phyloP scores from a whole-genome alignment of 2,113 vertebrate species.

The Elachura formosa region DNA sequence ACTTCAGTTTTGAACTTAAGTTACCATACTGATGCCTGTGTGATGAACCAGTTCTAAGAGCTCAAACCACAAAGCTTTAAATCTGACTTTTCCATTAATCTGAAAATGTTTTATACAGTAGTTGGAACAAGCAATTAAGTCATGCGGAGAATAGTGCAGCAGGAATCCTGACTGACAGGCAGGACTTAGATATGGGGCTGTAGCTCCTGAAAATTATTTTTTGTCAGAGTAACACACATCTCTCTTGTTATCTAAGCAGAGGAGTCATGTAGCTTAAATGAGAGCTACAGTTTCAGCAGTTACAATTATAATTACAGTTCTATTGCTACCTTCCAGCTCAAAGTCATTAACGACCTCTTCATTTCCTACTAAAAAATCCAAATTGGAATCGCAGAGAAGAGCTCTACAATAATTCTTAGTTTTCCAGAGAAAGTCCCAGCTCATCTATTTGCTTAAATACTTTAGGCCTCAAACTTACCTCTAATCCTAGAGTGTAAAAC shows the following conservation, averaged over 20 bases:
- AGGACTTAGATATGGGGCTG: not conserved
- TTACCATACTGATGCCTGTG: not conserved
- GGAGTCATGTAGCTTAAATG: not conserved
- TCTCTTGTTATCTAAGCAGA: not conserved
- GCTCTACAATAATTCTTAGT: not conserved
- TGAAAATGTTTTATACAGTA: not conserved
- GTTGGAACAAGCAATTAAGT: not conserved
- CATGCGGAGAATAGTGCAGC: not conserved
- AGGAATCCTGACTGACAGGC: not conserved
- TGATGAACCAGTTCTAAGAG: not conserved
- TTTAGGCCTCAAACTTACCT: not conserved
- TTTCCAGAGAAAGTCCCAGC: not conserved
- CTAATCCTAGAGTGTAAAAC: not conserved
- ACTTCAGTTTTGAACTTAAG: not conserved
- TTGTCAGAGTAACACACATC: not conserved
- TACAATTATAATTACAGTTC: not conserved
- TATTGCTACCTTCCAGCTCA: not conserved
- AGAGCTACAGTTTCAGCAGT: not conserved
- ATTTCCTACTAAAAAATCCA: not conserved
- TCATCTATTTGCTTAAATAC: not conserved
- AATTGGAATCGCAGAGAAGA: not conserved
- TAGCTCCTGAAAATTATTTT: not conserved
- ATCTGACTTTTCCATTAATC: not conserved
- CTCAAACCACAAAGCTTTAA: not conserved
- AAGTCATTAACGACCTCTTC: not conserved